Evolutionary conservation across 2,888 invertebrate species (phyloP), one percentile per base, ranked within the genome.

Genomic region (Caenorhabditis macrosperma): DNA sequence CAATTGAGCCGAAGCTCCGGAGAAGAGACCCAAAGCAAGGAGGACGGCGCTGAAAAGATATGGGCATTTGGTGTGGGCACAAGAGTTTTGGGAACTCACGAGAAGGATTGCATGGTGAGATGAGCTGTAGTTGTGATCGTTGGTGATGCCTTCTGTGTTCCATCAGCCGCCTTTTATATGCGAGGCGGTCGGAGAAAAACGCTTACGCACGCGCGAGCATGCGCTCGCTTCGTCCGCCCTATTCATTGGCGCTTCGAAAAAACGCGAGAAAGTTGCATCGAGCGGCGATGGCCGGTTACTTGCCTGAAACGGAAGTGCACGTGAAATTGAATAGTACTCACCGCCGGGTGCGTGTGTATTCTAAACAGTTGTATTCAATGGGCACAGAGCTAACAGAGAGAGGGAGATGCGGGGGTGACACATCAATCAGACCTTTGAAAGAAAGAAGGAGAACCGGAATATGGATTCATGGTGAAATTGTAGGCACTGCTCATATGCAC

Each of bases 221-320:
- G 59, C 68, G 50, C 57, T 28, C 48, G 33, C 46, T 55, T 35
- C 72, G 72, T 54, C 64, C 66, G 75, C 75, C 75, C 66, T 75
- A 75, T 75, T 66, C 66, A 66, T 67, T 67, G 64, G 66, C 61
- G 52, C 61, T 61, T 60, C 69, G 69, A 41, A 54, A 63, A 59
- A 59, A 54, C 44, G 60, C 52, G 71, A 72, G 35, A 63, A 61
- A 76, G 76, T 76, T 68, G 67, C 76, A 64, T 44, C 28, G 33
- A 28, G 46, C 33, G 48, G 38, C 46, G 46, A 48, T 46, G 38
- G 61, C 68, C 76, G 76, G 76, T 76, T 76, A 76, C 76, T 76
- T 67, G 67, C 76, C 54, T 35, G 55, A 76, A 76, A 76, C 76
- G 76, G 76, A 76, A 76, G 76, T 76, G 60, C 48, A 63, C 72